phyloP scores from a whole-genome alignment of 2,797 vertebrate species.

The Acanthurus lineatus region DNA sequence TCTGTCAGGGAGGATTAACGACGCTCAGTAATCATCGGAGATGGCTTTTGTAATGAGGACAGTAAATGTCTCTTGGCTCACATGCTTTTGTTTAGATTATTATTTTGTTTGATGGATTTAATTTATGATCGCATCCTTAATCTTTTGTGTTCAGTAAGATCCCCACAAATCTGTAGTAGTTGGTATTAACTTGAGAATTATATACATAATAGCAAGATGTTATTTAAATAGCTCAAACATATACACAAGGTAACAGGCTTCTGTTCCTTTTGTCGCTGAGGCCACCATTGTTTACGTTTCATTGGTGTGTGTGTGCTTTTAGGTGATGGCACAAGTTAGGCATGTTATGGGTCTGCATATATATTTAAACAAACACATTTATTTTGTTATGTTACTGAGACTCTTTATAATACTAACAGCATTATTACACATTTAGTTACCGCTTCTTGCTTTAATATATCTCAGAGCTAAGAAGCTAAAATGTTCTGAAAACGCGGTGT shows the following conservation, averaged over 20 bases:
- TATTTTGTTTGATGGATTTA: slow-evolving; percentile 20
- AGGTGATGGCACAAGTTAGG: not conserved
- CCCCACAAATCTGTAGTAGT: not conserved
- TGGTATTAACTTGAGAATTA: slow-evolving; percentile 34
- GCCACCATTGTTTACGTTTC: no score
- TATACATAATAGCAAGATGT: not conserved
- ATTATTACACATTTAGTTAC: not conserved
- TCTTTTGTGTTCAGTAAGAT: slow-evolving; percentile 22
- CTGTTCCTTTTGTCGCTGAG: not conserved
- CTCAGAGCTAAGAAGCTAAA: not conserved
- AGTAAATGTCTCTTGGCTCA: slow-evolving; percentile 2
- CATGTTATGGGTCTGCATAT: not conserved
- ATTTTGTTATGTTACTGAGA: not conserved
- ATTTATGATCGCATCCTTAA: slow-evolving; percentile 8
- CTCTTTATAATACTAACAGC: no score
- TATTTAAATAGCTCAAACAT: slow-evolving; percentile 1
- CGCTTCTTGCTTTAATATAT: not conserved
- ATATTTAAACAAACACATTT: not conserved
- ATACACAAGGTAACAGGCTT: slow-evolving; percentile 2
- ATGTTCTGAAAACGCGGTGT: not conserved
- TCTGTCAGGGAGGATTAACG: slow-evolving; percentile 63
- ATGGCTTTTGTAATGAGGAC: slow-evolving; percentile 44
- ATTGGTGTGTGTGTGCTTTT: not conserved
- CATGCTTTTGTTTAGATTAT: slow-evolving; percentile 19
- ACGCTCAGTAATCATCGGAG: slow-evolving; percentile 21